Percentiles rank a stretch among this genome's conserved stretches.
Conservation (phyloP, 1,140 invertebrate species). For the Bradysia coprophila region DNA sequence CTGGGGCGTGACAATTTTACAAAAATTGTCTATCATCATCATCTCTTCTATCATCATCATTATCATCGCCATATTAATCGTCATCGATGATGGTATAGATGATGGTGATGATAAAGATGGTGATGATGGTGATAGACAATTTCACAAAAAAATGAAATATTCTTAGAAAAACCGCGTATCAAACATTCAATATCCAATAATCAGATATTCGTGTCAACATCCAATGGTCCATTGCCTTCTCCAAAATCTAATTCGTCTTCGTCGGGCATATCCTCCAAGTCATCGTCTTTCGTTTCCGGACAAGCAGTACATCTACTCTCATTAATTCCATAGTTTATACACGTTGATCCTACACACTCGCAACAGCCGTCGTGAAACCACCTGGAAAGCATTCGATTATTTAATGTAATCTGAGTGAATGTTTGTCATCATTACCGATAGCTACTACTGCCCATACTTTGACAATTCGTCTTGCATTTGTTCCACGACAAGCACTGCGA, state of each 20-base stretch:
- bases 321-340: constrained; percentile 83
- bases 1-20: too few species aligned
- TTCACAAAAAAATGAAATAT: too few species aligned
- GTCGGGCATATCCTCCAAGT: not conserved
- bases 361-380: constrained; percentile 95
- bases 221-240: not conserved
- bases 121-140: too few species aligned
- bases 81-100: too few species aligned
- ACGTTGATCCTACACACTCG: constrained; percentile 78
- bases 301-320: constrained; percentile 34
- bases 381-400: constrained; percentile 40
- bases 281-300: constrained; percentile 15
- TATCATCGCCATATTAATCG: too few species aligned
- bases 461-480: constrained; percentile 37
- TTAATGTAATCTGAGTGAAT: not conserved
- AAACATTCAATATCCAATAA: too few species aligned
- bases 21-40: too few species aligned
- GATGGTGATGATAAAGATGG: too few species aligned
- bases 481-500: constrained; percentile 74
- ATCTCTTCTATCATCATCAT: too few species aligned
- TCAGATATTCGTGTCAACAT: not conserved
- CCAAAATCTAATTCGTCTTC: constrained; percentile 1
- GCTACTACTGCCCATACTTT: constrained; percentile 19
- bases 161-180: too few species aligned
- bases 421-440: constrained; percentile 11